These are phyloP conservation scores for Lysandra coridon DNA, from an alignment of 2,888 invertebrate genomes.

Conservation along the genomic window DNA sequence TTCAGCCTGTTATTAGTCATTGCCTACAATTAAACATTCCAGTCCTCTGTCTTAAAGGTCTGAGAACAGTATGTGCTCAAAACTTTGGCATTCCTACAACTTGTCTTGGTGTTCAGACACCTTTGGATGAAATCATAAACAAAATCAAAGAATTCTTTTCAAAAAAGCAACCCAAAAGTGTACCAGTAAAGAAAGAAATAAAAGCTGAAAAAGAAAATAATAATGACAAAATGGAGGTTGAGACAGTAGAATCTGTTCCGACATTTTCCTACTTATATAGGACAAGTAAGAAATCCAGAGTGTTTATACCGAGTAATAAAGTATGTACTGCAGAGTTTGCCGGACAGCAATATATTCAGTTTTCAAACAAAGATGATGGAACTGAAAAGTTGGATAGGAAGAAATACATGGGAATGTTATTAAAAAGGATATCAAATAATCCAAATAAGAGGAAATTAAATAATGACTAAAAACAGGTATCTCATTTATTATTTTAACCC, in stretches of 20 bases:
- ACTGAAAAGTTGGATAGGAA: slow-evolving; percentile 44
- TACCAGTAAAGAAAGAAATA: slow-evolving; percentile 29
- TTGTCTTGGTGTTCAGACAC: slow-evolving; percentile 59
- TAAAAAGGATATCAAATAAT: slow-evolving; percentile 68
- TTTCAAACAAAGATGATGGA: slow-evolving; percentile 48
- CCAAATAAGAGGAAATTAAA: slow-evolving; percentile 61
- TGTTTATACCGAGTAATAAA: slow-evolving; percentile 56
- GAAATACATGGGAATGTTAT: slow-evolving; percentile 62
- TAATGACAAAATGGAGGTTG: slow-evolving; percentile 38
- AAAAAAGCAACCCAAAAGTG: slow-evolving; percentile 40
- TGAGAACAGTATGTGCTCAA: slow-evolving; percentile 51
- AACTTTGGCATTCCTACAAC: slow-evolving; percentile 69
- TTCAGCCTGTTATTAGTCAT: slow-evolving; percentile 64
- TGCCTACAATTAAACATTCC: slow-evolving; percentile 57
- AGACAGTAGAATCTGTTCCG: slow-evolving; percentile 35
- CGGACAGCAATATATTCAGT: slow-evolving; percentile 64
- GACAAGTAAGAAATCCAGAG: slow-evolving; percentile 58
- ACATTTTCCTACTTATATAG: slow-evolving; percentile 59
- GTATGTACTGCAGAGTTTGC: slow-evolving; percentile 48
- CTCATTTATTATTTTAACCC: not conserved
- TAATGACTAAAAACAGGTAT: slow-evolving; percentile 26
- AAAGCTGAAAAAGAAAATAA: slow-evolving; percentile 34
- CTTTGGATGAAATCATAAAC: slow-evolving; percentile 48
- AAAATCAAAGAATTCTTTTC: slow-evolving; percentile 51
- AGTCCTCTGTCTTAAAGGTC: slow-evolving; percentile 59